These are phyloP conservation scores for Apteryx owenii DNA, from an alignment of 2,113 vertebrate species.

Conservation along the genomic window DNA sequence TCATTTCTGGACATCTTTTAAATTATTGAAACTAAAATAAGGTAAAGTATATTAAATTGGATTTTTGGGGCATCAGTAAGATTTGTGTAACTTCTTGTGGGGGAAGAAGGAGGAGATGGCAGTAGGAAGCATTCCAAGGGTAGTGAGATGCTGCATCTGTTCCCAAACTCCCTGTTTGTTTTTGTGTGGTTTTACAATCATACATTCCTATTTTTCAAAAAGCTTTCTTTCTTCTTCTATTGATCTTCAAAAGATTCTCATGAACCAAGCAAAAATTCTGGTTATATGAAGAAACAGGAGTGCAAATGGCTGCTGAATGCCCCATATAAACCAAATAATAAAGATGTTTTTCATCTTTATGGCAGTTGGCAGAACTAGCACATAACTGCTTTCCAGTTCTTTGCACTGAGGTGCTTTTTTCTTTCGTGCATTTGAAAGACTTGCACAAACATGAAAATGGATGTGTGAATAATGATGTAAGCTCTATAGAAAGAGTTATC, in stretches of 20 bases:
- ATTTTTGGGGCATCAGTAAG: neutral
- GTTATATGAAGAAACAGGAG: neutral
- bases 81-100: neutral
- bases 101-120: rapidly evolving
- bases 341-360: neutral
- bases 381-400: neutral
- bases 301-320: neutral
- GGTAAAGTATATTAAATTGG: neutral
- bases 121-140: neutral
- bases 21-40: too few relatives aligned
- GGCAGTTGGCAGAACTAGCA: neutral
- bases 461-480: neutral
- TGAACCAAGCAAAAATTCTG: neutral
- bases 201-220: neutral
- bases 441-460: neutral
- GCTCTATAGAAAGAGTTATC: neutral
- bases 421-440: neutral
- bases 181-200: neutral
- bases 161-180: neutral
- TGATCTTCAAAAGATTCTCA: neutral
- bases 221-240: rapidly evolving
- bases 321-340: neutral
- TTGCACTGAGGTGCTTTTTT: neutral
- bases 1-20: neutral
- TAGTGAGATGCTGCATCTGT: neutral